Evolutionary conservation across 2,888 invertebrate genomes (phyloP).

Genomic region (Platerodrilus igneus): DNA sequence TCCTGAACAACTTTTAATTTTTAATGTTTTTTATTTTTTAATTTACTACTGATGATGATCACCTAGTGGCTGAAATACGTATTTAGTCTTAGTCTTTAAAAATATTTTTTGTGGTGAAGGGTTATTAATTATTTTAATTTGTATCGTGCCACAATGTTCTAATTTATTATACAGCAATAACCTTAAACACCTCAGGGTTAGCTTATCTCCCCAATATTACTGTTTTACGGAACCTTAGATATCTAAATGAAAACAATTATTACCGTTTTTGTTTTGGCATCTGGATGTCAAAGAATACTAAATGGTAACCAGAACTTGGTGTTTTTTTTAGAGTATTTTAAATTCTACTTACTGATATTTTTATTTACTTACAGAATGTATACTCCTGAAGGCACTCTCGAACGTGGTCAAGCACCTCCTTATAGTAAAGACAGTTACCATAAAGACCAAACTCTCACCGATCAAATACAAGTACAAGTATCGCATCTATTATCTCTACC

Average conservation of each 20-base stretch:
- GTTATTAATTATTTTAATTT: too few relatives aligned
- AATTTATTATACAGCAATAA: background rate
- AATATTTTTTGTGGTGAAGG: too few relatives aligned
- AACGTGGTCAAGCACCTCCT: conserved; percentile 40
- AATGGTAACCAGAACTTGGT: too few relatives aligned
- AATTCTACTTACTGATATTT: conserved; percentile 4
- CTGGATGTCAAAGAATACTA: too few relatives aligned
- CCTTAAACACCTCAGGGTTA: background rate
- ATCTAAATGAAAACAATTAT: background rate
- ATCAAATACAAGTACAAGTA: conserved; percentile 30
- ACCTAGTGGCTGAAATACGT: too few relatives aligned
- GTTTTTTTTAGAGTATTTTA: too few relatives aligned
- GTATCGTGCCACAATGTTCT: too few relatives aligned
- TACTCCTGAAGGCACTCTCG: conserved; percentile 47
- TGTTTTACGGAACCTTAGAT: background rate
- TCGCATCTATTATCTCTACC: conserved; percentile 37
- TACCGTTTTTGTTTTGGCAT: background rate
- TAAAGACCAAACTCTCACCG: conserved; percentile 14
- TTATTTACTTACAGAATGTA: conserved; percentile 39
- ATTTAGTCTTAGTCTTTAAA: too few relatives aligned
- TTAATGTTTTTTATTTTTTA: too few relatives aligned
- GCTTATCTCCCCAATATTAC: background rate
- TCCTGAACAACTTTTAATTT: too few relatives aligned
- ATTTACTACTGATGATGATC: too few relatives aligned
- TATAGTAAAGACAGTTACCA: conserved; percentile 33